Evolutionary conservation across 2,888 invertebrate genomes (phyloP).

Genomic region (Scrobipalpa atriplicella): DNA sequence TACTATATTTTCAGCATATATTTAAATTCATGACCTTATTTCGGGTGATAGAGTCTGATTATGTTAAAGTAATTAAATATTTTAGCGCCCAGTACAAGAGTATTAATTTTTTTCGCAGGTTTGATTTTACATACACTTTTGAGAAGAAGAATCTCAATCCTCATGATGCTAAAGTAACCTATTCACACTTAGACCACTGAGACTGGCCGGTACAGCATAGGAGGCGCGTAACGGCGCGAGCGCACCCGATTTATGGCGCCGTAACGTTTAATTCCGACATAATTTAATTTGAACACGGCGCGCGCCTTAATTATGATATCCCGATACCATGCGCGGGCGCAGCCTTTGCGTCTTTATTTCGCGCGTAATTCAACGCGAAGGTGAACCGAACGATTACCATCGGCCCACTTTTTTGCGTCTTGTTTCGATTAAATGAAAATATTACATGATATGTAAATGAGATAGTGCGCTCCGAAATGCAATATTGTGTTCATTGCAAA

Average conservation of each 20-base stretch:
- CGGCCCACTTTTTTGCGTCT: conserved; percentile 5
- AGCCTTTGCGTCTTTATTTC: conserved; percentile 30
- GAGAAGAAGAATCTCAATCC: too few relatives aligned
- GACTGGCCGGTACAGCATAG: not conserved
- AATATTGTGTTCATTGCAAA: not conserved
- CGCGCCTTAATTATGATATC: conserved; percentile 73
- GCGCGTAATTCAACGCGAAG: conserved; percentile 22
- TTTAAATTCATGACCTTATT: too few relatives aligned
- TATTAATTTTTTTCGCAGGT: too few relatives aligned
- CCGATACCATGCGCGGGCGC: conserved; percentile 42
- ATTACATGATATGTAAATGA: conserved; percentile 5
- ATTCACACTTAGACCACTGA: conserved; percentile 1
- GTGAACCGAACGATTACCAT: conserved; percentile 12
- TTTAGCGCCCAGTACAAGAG: too few relatives aligned
- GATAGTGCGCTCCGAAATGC: not conserved
- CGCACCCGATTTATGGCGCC: conserved; percentile 61
- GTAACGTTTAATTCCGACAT: conserved; percentile 73
- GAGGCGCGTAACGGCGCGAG: conserved; percentile 61
- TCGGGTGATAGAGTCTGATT: too few relatives aligned
- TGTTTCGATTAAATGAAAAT: conserved; percentile 16
- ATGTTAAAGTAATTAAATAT: too few relatives aligned
- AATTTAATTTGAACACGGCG: conserved; percentile 75
- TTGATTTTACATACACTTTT: too few relatives aligned
- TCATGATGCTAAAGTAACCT: too few relatives aligned
- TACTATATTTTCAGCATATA: too few relatives aligned